A percentile compares a stretch with the other conserved stretches of the same genome.
These are phyloP conservation scores for Lasioglossum zephyrum DNA, from an alignment of 2,888 invertebrate species.

Conservation along the genomic window DNA sequence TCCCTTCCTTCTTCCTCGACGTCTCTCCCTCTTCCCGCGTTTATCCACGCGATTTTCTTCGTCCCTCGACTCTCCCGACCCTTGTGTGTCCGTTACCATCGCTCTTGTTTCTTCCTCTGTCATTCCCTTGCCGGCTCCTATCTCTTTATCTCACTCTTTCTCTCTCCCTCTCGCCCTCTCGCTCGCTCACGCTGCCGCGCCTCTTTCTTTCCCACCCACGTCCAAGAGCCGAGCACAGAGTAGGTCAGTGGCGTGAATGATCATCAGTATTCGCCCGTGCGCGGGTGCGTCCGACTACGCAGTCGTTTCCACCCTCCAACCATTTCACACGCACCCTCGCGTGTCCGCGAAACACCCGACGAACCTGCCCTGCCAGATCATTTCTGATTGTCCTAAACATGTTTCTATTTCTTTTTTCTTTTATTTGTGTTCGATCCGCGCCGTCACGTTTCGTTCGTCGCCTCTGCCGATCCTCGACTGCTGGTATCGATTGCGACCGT, in stretches of 20 bases:
- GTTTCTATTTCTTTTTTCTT: not conserved
- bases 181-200: not conserved
- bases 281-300: conserved; percentile 58
- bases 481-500: not conserved
- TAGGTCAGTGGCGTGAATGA: conserved; percentile 77
- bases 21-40: conserved; percentile 17
- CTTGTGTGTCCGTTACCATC: conserved; percentile 19
- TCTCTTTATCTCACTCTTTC: not conserved
- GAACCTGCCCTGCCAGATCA: not conserved
- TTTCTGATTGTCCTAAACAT: not conserved
- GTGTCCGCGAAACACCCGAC: conserved; percentile 43
- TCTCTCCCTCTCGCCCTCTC: not conserved
- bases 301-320: conserved; percentile 41
- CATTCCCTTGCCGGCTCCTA: not conserved
- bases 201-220: conserved; percentile 37
- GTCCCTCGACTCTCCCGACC: conserved; percentile 36
- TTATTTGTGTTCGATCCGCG: not conserved
- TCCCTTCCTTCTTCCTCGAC: conserved; percentile 19
- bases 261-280: conserved; percentile 65
- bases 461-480: not conserved
- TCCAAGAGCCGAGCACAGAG: conserved; percentile 66
- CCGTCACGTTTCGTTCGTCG: not conserved
- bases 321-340: conserved; percentile 49
- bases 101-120: conserved; percentile 25
- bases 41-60: conserved; percentile 30